phyloP scores from a whole-genome alignment of 2,113 vertebrate species.

The Varanus salvator region DNA sequence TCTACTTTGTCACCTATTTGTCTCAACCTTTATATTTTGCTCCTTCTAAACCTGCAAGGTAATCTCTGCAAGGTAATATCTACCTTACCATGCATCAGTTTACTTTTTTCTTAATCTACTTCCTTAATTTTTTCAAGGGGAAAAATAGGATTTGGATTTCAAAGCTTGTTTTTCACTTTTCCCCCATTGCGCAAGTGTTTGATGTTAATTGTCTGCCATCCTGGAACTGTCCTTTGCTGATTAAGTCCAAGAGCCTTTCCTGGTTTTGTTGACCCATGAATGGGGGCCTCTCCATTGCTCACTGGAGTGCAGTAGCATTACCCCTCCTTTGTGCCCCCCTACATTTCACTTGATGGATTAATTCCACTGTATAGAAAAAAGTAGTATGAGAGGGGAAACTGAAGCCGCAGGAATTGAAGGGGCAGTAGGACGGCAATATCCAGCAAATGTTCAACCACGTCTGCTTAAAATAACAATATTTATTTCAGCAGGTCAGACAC shows the following conservation, averaged over 20 bases:
- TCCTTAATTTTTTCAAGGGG: constrained; percentile 32
- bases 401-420: constrained; percentile 55
- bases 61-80: too few species aligned
- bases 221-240: constrained; percentile 77
- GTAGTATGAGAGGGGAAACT: constrained; percentile 69
- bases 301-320: constrained; percentile 80
- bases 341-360: constrained; percentile 77
- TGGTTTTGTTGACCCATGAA: constrained; percentile 83
- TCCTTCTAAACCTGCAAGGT: fast-evolving
- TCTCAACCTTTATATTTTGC: not conserved
- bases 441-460: constrained; percentile 59
- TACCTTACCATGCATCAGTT: not conserved
- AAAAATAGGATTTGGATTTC: constrained; percentile 59
- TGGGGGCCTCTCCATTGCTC: constrained; percentile 83
- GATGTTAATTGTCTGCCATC: constrained; percentile 77
- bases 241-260: constrained; percentile 78
- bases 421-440: constrained; percentile 67
- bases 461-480: constrained; percentile 68
- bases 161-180: constrained; percentile 48
- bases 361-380: constrained; percentile 77
- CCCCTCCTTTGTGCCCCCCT: constrained; percentile 63
- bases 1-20: not conserved
- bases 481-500: constrained; percentile 68
- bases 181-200: constrained; percentile 64
- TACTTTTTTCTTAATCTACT: constrained; percentile 35